Base-by-base conservation (phyloP, 2,113 vertebrate genomes). In the Seriola dumerili region DNA sequence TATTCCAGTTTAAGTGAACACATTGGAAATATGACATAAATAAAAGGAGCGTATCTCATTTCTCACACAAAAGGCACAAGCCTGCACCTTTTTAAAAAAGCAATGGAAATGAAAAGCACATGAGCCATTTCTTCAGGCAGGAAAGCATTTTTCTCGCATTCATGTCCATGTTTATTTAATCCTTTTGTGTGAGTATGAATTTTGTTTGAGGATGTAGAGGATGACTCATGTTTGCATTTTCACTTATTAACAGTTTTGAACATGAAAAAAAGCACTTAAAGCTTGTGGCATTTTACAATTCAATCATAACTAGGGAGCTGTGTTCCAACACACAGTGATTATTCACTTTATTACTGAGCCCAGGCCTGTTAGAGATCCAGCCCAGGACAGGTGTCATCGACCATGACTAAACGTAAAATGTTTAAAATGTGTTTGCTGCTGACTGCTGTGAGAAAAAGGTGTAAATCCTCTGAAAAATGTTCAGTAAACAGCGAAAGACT, bases 41-140 rank as follows among this genome's bases (percentile, higher is more conserved):
- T 38, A 42, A 66, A 78, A 63, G 36, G 8, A 50, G 8, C 52
- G 2, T 17, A 23, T 59, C 36, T 62, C 14, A 46, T 42, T 67
- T 58, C 34, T 72, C 44, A 62, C 38, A 55, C 8, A 62, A 81
- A 52, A 29, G n/a, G 17, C 66, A 72, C 25, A 64, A 1, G 10
- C 25, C 14, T 48, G 46, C 16, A 48, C 14, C 52, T 23, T 55
- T 61, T 64, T 36, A 10, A 1, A 2, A n/a, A 42, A 44, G 38
- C 25, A 23, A 9, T 25, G 5, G 9, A 14, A 50, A 52, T 72
- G 3, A 63, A 67, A 80, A 23, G 19, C 23, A 3, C 8, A 72
- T 25, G 7, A 40, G 8, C 4, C 21, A 40, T 23, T 55, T 50
- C 29, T 36, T 11, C 34, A 50, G 40, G 42, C 50, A 40, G 42